Conservation (phyloP, 92 coral and sea anemone species). For the Epizoanthus rinbou region DNA sequence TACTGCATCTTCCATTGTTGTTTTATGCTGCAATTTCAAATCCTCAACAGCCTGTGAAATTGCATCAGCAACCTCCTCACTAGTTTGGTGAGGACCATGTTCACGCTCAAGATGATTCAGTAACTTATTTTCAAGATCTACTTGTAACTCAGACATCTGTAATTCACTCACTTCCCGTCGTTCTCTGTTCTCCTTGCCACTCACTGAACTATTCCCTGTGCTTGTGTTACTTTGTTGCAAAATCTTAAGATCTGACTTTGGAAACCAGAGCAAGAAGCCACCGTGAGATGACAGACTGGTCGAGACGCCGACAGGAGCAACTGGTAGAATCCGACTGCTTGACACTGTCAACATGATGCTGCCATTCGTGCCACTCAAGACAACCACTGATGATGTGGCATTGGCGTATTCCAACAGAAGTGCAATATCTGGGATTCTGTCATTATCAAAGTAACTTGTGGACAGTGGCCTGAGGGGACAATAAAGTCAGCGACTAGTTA, state of each 20-base stretch:
- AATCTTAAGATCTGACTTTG: slow-evolving; percentile 57
- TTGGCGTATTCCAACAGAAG: slow-evolving; percentile 53
- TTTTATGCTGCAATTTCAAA: not conserved
- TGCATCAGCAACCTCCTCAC: not conserved
- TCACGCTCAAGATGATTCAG: not conserved
- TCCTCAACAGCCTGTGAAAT: not conserved
- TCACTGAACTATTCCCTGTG: not conserved
- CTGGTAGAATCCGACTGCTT: slow-evolving; percentile 50
- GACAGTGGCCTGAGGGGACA: slow-evolving; percentile 58
- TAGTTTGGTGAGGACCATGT: not conserved
- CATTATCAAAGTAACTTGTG: slow-evolving; percentile 41
- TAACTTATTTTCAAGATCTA: not conserved
- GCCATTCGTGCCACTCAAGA: slow-evolving; percentile 72
- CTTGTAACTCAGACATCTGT: not conserved
- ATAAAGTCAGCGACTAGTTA: not conserved
- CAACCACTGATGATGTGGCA: slow-evolving; percentile 55
- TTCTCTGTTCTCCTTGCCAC: not conserved
- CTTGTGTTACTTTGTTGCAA: slow-evolving; percentile 20
- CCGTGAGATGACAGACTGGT: slow-evolving; percentile 33
- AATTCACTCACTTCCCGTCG: slow-evolving; percentile 21
- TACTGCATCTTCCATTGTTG: not conserved
- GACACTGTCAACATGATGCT: slow-evolving; percentile 55
- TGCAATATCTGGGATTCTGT: slow-evolving; percentile 61
- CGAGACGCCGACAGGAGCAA: slow-evolving; percentile 67
- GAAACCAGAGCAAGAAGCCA: slow-evolving; percentile 79